Percentiles rank a stretch among this genome's conserved stretches.
Evolutionary conservation across 92 coral and sea anemone genomes (phyloP).

Genomic region (Phenganax marumi): DNA sequence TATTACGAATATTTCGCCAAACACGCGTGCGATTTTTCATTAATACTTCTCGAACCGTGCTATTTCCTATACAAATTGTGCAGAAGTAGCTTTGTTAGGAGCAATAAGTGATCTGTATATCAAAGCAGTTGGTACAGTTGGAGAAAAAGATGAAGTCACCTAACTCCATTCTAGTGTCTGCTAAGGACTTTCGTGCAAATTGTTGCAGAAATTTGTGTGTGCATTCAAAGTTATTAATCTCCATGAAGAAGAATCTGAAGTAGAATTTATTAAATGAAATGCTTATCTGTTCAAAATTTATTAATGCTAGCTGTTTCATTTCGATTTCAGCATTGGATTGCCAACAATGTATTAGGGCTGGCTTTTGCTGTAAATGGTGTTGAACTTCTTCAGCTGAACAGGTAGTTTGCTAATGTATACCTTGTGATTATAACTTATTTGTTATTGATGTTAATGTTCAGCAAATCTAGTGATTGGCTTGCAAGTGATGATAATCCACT

Average conservation of each 20-base stretch:
- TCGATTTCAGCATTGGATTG: constrained; percentile 87
- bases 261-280: neutral
- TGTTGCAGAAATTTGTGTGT: too few species aligned
- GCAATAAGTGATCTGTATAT: neutral
- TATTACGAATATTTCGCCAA: too few species aligned
- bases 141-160: neutral
- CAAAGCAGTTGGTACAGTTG: neutral
- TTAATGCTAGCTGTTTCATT: neutral
- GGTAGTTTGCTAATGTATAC: neutral
- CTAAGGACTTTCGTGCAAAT: too few species aligned
- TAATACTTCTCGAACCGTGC: too few species aligned
- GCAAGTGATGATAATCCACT: neutral
- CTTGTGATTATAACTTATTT: neutral
- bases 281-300: neutral
- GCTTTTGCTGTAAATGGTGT: constrained; percentile 99
- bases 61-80: too few species aligned
- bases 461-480: neutral
- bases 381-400: constrained; percentile 88
- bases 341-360: constrained; percentile 97
- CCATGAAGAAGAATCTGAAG: too few species aligned
- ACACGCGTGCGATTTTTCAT: too few species aligned
- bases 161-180: neutral
- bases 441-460: neutral
- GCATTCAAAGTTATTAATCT: neutral
- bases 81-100: too few species aligned